Evolutionary conservation across 2,797 vertebrate species (phyloP).

Genomic region (Muraenolepis orangiensis): DNA sequence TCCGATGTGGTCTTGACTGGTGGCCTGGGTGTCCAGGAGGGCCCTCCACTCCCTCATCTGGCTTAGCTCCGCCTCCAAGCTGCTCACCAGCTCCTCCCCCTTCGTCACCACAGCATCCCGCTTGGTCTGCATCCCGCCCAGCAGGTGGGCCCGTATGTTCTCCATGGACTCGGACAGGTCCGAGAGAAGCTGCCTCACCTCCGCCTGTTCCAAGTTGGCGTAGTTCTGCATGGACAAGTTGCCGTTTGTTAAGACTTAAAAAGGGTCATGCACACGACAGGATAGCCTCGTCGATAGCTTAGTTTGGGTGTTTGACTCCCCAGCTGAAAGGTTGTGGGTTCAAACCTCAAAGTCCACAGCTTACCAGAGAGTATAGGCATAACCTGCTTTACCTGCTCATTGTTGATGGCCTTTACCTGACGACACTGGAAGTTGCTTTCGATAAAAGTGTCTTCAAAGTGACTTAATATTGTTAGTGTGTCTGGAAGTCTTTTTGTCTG

Average conservation of each 20-base stretch:
- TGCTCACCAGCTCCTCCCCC: conserved; percentile 49
- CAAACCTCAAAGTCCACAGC: too few relatives aligned
- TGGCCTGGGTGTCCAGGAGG: conserved; percentile 64
- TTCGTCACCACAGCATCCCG: conserved; percentile 52
- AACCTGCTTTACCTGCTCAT: too few relatives aligned
- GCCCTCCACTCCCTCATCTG: conserved; percentile 52
- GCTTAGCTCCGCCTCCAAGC: conserved; percentile 58
- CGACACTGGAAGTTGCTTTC: too few relatives aligned
- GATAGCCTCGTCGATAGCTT: too few relatives aligned
- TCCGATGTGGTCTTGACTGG: conserved; percentile 73
- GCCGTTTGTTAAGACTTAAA: not conserved
- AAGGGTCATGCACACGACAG: not conserved
- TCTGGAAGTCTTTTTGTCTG: too few relatives aligned
- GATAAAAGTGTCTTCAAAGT: too few relatives aligned
- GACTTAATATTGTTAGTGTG: too few relatives aligned
- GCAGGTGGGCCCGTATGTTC: conserved; percentile 56
- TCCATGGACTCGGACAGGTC: conserved; percentile 53
- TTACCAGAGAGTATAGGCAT: too few relatives aligned
- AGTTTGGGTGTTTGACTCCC: too few relatives aligned
- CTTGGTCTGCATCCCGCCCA: conserved; percentile 62
- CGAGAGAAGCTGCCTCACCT: conserved; percentile 65
- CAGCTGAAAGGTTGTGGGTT: too few relatives aligned
- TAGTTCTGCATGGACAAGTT: conserved; percentile 48
- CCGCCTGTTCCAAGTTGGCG: conserved; percentile 47
- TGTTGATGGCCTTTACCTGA: too few relatives aligned